phyloP scores from a whole-genome alignment of 2,113 vertebrate genomes.

The Otus sunia region DNA sequence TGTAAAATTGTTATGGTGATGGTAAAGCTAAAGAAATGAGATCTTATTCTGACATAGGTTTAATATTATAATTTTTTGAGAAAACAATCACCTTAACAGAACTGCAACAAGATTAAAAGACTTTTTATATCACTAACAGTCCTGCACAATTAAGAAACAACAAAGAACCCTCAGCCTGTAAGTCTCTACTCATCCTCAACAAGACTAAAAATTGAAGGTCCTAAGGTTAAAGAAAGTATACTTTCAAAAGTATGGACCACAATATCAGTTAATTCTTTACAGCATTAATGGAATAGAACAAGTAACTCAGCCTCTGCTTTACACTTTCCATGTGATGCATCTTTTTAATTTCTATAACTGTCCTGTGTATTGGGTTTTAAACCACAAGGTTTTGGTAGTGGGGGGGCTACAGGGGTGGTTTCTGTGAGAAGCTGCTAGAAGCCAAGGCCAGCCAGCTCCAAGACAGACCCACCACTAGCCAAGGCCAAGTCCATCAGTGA shows the following conservation, averaged over 20 bases:
- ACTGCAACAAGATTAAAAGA: neutral
- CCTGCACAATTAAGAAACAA: neutral
- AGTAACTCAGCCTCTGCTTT: neutral
- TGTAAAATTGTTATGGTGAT: neutral
- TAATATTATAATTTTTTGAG: neutral
- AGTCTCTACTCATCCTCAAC: neutral
- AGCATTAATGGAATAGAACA: neutral
- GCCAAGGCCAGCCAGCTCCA: neutral
- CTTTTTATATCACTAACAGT: neutral
- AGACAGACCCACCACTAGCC: fast-evolving
- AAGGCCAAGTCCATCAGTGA: neutral
- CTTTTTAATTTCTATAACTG: neutral
- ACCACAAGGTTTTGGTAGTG: too few relatives aligned
- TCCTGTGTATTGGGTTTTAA: neutral
- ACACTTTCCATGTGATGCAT: neutral
- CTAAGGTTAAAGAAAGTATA: neutral
- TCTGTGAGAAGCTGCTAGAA: neutral
- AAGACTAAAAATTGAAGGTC: neutral
- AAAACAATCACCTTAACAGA: neutral
- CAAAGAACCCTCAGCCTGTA: neutral
- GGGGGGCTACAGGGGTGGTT: neutral
- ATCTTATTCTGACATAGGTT: neutral
- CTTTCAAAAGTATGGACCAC: neutral
- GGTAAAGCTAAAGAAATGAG: neutral
- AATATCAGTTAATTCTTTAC: neutral